These are phyloP conservation scores for Triplophysa yarkandensis DNA, from an alignment of 2,797 vertebrate species.

Conservation along the genomic window DNA sequence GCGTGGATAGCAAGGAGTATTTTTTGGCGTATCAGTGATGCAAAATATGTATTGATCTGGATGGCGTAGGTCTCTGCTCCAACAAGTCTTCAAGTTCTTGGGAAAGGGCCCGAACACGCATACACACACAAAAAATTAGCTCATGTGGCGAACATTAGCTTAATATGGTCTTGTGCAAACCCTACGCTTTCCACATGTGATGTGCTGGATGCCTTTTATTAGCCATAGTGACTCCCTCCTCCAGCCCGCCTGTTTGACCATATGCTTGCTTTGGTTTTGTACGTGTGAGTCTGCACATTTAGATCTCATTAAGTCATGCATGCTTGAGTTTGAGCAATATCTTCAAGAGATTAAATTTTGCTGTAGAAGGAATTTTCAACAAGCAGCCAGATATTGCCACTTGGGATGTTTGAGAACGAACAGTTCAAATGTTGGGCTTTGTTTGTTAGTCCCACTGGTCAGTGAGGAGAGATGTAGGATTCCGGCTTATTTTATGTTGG, in stretches of 20 bases:
- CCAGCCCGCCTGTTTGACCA: constrained; percentile 19
- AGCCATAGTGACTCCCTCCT: constrained; percentile 33
- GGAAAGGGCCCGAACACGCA: constrained; percentile 10
- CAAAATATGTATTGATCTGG: background rate
- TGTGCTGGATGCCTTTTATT: constrained; percentile 53
- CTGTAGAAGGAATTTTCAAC: constrained; percentile 37
- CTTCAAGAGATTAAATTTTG: constrained; percentile 57
- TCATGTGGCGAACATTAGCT: constrained; percentile 44
- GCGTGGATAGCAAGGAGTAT: constrained; percentile 4
- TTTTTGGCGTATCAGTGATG: background rate
- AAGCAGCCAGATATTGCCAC: constrained; percentile 55
- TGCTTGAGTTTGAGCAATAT: background rate
- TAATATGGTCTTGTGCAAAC: constrained; percentile 23
- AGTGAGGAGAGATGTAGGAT: constrained; percentile 44
- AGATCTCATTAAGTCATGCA: constrained; percentile 20
- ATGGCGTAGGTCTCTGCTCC: constrained; percentile 13
- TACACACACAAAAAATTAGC: background rate
- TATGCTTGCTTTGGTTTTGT: constrained; percentile 24
- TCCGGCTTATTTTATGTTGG: constrained; percentile 25
- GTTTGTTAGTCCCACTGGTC: constrained; percentile 65
- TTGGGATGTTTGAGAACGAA: constrained; percentile 63
- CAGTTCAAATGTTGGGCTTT: constrained; percentile 60
- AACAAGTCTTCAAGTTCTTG: constrained; percentile 17
- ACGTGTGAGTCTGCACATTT: constrained; percentile 24
- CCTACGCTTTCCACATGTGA: constrained; percentile 50